A percentile compares a stretch with the other conserved stretches of the same genome.
These are phyloP conservation scores for Hyaena hyaena DNA, from an alignment of 2,113 vertebrate species.

Conservation along the genomic window DNA sequence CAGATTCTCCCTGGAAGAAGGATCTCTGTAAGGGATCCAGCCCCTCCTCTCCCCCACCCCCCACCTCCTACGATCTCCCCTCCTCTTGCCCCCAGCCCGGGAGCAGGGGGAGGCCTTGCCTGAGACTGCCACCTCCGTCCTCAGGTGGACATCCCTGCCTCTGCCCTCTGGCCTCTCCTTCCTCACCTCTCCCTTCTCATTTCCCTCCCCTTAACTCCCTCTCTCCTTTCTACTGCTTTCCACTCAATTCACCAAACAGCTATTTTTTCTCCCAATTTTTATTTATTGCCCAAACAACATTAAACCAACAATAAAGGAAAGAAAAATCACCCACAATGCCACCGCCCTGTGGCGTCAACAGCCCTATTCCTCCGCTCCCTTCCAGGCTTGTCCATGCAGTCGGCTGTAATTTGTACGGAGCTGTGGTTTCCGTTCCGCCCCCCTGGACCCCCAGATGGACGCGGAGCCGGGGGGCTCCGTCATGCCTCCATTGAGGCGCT, in stretches of 20 bases:
- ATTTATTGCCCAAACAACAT: conserved; percentile 75
- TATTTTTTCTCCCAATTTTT: conserved; percentile 73
- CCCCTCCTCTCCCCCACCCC: not conserved
- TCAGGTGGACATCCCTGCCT: not conserved
- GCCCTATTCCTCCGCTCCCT: not conserved
- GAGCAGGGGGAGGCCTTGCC: not conserved
- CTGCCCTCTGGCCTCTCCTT: too few species aligned
- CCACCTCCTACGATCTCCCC: rapidly evolving
- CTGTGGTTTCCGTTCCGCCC: not conserved
- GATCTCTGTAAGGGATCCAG: not conserved
- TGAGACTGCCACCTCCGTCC: not conserved
- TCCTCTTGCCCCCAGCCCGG: not conserved
- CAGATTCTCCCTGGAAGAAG: not conserved
- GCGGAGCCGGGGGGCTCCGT: not conserved
- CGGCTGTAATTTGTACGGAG: not conserved
- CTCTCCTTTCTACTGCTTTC: not conserved
- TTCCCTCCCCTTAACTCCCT: not conserved
- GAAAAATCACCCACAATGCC: conserved; percentile 62
- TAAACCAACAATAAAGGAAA: conserved; percentile 67
- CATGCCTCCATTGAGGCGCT: rapidly evolving
- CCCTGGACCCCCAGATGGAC: conserved; percentile 37
- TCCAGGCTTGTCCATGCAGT: conserved; percentile 29
- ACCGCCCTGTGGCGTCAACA: conserved; percentile 60
- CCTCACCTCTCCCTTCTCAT: not conserved
- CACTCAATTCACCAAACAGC: conserved; percentile 63